Evolutionary conservation across 2,888 invertebrate species (phyloP).

Genomic region (Venusia cambrica): DNA sequence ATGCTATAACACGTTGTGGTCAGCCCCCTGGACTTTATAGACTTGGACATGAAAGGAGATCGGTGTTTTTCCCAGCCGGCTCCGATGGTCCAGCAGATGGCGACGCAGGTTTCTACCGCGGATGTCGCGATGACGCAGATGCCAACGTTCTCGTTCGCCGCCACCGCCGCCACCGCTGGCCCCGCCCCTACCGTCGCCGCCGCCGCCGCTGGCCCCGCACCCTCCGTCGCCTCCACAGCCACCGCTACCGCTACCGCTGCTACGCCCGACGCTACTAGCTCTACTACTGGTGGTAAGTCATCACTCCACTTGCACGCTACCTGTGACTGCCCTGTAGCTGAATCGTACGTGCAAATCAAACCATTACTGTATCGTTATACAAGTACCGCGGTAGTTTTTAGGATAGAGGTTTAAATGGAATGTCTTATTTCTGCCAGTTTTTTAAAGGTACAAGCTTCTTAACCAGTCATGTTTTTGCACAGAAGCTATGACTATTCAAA

Average conservation of each 20-base stretch:
- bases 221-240: constrained; percentile 23
- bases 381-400: too few species aligned
- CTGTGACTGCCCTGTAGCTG: too few species aligned
- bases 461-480: too few species aligned
- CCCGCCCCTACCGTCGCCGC: constrained; percentile 16
- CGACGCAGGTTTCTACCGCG: constrained; percentile 37
- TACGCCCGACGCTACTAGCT: constrained; percentile 42
- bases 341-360: too few species aligned
- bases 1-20: too few species aligned
- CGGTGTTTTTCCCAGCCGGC: constrained; percentile 31
- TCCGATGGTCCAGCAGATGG: constrained; percentile 51
- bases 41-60: too few species aligned
- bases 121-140: constrained; percentile 31
- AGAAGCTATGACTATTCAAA: too few species aligned
- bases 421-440: too few species aligned
- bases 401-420: too few species aligned
- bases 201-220: constrained; percentile 18
- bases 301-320: not conserved
- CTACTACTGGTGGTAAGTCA: constrained; percentile 42
- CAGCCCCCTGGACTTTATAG: too few species aligned
- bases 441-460: too few species aligned
- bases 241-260: constrained; percentile 40
- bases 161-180: constrained; percentile 21
- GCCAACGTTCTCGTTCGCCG: constrained; percentile 22
- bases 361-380: too few species aligned